Evolutionary conservation across 2,888 invertebrate genomes (phyloP), one percentile per base, ranked within the genome.

Genomic region (Dermolepida albohirtum): DNA sequence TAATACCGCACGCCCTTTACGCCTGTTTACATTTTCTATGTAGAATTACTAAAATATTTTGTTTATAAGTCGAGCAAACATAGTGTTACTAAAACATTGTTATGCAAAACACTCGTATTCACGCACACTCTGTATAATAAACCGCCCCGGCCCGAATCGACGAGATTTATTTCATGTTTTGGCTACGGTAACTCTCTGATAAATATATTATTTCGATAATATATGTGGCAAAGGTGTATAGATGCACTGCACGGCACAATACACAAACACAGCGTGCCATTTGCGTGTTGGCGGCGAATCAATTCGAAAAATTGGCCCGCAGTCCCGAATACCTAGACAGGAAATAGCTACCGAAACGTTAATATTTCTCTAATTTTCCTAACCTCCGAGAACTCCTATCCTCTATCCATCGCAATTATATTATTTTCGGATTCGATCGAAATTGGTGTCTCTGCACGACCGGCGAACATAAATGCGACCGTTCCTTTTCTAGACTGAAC

Each of bases 371-470:
- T 70, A 72, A 52, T 54, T 65, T 71, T 50, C 63, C 57, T 64
- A 68, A 69, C 34, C 34, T 8, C 34, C 34, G 34, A 34, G 34
- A 34, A 34, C 17, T 47, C 12, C 43, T 16, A 11, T 0, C 49
- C 34, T 22, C 22, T 22, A 16, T 29, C 27, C 27, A 57, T 57
- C 44, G 59, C 73, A 74, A 74, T 74, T 74, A 74, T 72, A 72
- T 69, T 52, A 54, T 67, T 72, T 72, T 59, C 66, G 67, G 70
- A 51, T 71, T 71, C 71, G 71, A 66, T 69, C 68, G 69, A 74
- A 74, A 74, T 74, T 74, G 70, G 71, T 74, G 73, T 74, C 73
- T 74, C 72, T 74, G 73, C 64, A 62, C 40, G 59, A 47, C 65
- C 55, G 11, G 11, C 54, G 40, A 40, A 40, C 14, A 40, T 39